Conservation (phyloP, 2,797 vertebrate genomes). For the Sphenopsis melanotis region DNA sequence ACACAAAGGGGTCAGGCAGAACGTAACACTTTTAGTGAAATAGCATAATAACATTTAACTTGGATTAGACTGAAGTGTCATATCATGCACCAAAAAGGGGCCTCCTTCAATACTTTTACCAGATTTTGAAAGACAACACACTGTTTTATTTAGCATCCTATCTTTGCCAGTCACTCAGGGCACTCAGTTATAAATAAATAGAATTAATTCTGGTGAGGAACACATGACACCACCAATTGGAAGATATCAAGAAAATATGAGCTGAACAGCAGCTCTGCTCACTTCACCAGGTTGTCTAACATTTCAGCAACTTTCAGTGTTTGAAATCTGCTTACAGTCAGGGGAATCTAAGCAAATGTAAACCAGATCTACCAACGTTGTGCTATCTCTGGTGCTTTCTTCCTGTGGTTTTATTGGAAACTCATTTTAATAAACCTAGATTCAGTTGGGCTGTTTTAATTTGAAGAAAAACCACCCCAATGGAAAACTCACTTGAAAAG, state of each 20-base stretch:
- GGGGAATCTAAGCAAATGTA: not conserved
- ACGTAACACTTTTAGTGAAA: not conserved
- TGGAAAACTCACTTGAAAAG: not conserved
- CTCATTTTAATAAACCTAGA: not conserved
- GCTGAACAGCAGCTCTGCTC: not conserved
- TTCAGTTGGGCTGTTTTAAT: not conserved
- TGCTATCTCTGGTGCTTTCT: not conserved
- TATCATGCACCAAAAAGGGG: not conserved
- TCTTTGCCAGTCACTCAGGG: not conserved
- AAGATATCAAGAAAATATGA: not conserved
- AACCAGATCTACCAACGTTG: not conserved
- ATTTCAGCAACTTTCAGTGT: not conserved
- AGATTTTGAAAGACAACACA: not conserved
- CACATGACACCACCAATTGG: not conserved
- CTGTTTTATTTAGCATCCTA: not conserved
- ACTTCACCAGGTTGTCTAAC: not conserved
- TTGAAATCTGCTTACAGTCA: constrained; percentile 3
- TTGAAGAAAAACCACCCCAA: not conserved
- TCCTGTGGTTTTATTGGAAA: not conserved
- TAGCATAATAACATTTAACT: not conserved
- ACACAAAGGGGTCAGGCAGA: not conserved
- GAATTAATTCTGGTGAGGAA: not conserved
- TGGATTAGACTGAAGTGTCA: not conserved
- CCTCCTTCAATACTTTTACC: not conserved
- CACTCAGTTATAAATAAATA: not conserved